Evolutionary conservation across 2,113 vertebrate species (phyloP).

Genomic region (Jacana jacana): DNA sequence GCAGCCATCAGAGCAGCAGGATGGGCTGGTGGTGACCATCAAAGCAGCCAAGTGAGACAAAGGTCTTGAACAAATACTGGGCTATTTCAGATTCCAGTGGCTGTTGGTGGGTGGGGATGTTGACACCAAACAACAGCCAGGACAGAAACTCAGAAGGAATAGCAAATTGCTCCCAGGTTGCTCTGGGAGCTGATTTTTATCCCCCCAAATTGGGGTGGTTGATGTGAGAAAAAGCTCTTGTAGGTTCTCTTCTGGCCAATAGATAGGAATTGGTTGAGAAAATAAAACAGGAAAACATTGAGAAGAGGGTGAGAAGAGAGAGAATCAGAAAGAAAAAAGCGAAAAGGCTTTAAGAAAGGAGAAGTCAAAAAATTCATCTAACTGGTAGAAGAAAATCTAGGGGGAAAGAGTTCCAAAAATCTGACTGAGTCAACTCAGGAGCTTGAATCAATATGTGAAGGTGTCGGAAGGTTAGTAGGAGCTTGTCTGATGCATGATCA

Average conservation of each 20-base stretch:
- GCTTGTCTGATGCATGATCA: not conserved
- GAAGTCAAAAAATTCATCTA: not conserved
- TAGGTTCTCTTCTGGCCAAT: not conserved
- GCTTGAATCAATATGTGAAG: not conserved
- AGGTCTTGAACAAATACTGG: not conserved
- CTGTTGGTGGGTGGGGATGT: not conserved
- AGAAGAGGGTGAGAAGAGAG: not conserved
- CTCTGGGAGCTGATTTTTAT: not conserved
- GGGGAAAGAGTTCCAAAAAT: not conserved
- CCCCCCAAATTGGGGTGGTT: fast-evolving
- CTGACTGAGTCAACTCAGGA: not conserved
- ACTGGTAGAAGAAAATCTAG: not conserved
- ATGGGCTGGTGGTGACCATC: not conserved
- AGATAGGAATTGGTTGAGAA: not conserved
- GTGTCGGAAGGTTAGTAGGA: not conserved
- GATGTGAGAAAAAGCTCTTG: not conserved
- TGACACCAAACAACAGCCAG: not conserved
- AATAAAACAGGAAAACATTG: not conserved
- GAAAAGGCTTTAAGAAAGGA: not conserved
- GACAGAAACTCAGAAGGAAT: not conserved
- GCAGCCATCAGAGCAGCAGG: not conserved
- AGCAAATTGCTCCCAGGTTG: not conserved
- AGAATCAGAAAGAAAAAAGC: not conserved
- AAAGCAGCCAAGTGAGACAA: not conserved
- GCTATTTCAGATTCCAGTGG: not conserved